Evolutionary conservation across 2,113 vertebrate genomes (phyloP).

Genomic region (Tichodroma muraria): DNA sequence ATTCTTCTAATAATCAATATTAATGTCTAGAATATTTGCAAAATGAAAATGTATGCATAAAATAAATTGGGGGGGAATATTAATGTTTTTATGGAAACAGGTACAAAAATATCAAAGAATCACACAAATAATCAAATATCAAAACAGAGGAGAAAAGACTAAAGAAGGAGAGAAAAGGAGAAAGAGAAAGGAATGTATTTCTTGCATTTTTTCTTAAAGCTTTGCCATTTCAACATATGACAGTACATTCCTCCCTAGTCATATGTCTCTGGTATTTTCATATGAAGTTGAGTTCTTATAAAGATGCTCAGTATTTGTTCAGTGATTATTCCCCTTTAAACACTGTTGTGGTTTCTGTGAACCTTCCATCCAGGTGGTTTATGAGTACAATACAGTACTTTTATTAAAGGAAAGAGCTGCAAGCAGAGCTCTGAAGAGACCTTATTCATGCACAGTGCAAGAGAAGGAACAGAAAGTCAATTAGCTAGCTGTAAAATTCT

Average conservation of each 20-base stretch:
- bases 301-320: background rate
- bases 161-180: background rate
- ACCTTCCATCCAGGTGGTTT: background rate
- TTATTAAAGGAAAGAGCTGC: background rate
- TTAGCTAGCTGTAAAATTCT: slow-evolving; percentile 4
- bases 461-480: background rate
- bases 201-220: background rate
- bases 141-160: background rate
- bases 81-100: background rate
- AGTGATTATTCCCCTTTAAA: background rate
- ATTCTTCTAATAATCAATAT: background rate
- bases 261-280: background rate
- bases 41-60: background rate
- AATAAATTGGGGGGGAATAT: background rate
- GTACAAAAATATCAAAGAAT: no score
- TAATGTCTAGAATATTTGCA: background rate
- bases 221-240: background rate
- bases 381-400: background rate
- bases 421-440: background rate
- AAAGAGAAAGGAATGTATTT: background rate
- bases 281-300: background rate
- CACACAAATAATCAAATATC: background rate
- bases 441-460: background rate
- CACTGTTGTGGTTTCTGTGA: background rate
- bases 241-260: background rate